These are phyloP conservation scores for Esox niger DNA, from an alignment of 2,113 vertebrate genomes.

Conservation along the genomic window DNA sequence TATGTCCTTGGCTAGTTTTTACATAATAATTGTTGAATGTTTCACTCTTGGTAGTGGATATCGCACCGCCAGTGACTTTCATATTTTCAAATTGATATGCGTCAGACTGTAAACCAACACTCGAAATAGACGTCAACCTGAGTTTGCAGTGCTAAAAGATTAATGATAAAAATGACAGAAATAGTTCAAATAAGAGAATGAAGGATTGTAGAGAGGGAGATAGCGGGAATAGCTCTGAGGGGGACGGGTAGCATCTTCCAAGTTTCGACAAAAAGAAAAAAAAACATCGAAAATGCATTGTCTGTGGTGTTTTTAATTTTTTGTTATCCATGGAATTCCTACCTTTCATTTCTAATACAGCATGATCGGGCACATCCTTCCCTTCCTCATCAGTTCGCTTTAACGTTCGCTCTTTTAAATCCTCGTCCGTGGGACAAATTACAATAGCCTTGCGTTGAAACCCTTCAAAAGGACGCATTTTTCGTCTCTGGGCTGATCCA, in stretches of 20 bases:
- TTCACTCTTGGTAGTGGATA: neutral
- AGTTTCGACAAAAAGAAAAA: conserved; percentile 60
- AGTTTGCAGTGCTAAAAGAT: conserved; percentile 65
- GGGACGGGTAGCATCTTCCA: conserved; percentile 63
- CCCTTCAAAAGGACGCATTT: conserved; percentile 98
- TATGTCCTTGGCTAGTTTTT: neutral
- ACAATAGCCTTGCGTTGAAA: conserved; percentile 96
- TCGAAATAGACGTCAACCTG: conserved; percentile 20
- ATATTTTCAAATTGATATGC: neutral
- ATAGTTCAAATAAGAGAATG: conserved; percentile 42
- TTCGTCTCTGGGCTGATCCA: conserved; percentile 94
- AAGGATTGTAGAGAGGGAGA: conserved; percentile 44
- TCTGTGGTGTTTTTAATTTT: conserved; percentile 72
- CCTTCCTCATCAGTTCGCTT: conserved; percentile 93
- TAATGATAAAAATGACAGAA: conserved; percentile 43
- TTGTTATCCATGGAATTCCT: conserved; percentile 77
- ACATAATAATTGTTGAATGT: neutral
- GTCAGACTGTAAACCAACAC: neutral
- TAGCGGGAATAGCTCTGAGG: conserved; percentile 60
- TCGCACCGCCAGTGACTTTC: neutral
- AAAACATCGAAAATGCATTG: conserved; percentile 67
- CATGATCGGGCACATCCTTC: conserved; percentile 94
- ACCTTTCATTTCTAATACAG: conserved; percentile 98
- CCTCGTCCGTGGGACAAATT: conserved; percentile 94
- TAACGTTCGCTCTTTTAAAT: conserved; percentile 92